Evolutionary conservation across 2,113 vertebrate genomes (phyloP).

Genomic region (Chamaetylas fuelleborni): DNA sequence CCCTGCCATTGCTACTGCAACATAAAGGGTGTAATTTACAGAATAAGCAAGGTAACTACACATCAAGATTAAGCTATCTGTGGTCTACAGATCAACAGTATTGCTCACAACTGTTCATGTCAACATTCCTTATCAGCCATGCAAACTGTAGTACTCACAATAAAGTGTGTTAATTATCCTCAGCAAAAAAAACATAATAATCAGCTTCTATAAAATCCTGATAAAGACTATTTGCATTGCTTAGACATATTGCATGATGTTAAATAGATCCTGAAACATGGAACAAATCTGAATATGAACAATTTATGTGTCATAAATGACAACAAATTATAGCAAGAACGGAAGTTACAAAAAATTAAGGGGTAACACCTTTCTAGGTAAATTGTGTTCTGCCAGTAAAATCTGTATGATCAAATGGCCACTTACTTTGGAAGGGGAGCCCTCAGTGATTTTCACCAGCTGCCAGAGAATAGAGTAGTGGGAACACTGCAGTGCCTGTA

Average conservation of each 20-base stretch:
- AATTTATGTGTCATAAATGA: background rate
- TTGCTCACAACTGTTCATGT: background rate
- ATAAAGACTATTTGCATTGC: background rate
- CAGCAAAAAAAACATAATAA: background rate
- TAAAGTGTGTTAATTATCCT: background rate
- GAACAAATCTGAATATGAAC: background rate
- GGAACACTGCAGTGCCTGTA: conserved; percentile 97
- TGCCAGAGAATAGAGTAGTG: conserved; percentile 99
- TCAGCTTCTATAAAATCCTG: background rate
- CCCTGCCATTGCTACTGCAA: background rate
- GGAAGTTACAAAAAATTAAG: background rate
- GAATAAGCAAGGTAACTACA: background rate
- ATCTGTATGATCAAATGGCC: background rate
- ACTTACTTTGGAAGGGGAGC: conserved; percentile 94
- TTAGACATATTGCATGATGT: background rate
- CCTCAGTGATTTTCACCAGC: conserved; percentile 97
- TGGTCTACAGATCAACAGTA: background rate
- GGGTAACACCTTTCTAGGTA: background rate
- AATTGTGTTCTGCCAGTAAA: background rate
- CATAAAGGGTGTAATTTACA: background rate
- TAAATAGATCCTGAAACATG: background rate
- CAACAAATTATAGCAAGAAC: background rate
- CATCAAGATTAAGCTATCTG: background rate
- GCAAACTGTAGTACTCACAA: background rate
- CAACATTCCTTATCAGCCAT: background rate